Percentiles rank a stretch among this genome's conserved stretches.
phyloP scores from a whole-genome alignment of 2,888 invertebrate genomes.

The Oligia strigilis region DNA sequence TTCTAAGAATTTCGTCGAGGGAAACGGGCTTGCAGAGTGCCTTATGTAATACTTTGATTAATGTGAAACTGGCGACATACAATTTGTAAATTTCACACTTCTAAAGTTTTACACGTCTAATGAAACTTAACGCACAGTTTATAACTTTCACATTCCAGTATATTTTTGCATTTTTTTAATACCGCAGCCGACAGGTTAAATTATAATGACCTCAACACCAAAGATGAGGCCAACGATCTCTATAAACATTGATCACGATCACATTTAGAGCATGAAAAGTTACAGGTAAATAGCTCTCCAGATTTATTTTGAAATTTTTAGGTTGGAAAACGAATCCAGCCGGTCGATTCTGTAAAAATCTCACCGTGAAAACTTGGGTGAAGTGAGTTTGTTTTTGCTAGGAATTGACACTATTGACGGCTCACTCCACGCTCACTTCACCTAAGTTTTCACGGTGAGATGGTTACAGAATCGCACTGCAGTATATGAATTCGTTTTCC shows the following conservation, averaged over 20 bases:
- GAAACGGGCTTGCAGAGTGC: slow-evolving; percentile 27
- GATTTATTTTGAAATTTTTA: neutral
- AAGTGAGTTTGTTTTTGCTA: too few species aligned
- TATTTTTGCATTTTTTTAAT: too few species aligned
- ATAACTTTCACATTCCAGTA: neutral
- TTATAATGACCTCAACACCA: neutral
- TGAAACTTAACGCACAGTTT: neutral
- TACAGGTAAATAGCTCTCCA: neutral
- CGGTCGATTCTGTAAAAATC: too few species aligned
- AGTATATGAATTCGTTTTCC: neutral
- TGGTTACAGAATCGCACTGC: too few species aligned
- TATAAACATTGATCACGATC: slow-evolving; percentile 2
- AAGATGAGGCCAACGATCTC: too few species aligned
- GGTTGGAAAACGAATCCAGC: too few species aligned
- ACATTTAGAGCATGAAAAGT: neutral
- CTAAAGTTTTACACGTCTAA: slow-evolving; percentile 18
- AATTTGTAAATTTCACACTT: slow-evolving; percentile 39
- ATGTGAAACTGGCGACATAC: slow-evolving; percentile 36
- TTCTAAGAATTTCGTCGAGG: slow-evolving; percentile 43
- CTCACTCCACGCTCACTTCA: too few species aligned
- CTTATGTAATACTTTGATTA: slow-evolving; percentile 57
- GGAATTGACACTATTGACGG: too few species aligned
- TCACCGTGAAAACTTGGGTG: too few species aligned
- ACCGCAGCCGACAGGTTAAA: neutral
- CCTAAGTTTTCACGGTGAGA: too few species aligned